Evolutionary conservation across 2,888 invertebrate genomes (phyloP).

Genomic region (Augochlorella aurata): DNA sequence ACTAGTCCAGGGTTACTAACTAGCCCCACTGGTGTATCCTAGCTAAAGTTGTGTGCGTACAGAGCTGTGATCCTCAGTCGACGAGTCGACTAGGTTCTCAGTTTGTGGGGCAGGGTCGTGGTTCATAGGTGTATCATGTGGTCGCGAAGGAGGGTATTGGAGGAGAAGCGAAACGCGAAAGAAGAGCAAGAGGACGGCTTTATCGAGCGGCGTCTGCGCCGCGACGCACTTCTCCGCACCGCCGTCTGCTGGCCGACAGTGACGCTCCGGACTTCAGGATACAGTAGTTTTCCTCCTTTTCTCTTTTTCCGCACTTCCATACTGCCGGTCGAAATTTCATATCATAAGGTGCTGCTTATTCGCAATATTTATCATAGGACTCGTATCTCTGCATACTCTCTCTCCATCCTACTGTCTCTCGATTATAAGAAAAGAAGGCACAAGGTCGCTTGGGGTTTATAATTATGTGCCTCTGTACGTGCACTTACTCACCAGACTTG

Average conservation of each 20-base stretch:
- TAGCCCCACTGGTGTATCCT: conserved; percentile 41
- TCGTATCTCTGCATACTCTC: not conserved
- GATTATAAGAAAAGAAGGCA: not conserved
- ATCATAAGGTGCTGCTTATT: not conserved
- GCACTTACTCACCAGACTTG: conserved; percentile 13
- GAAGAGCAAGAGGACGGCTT: conserved; percentile 61
- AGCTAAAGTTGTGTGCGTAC: conserved; percentile 36
- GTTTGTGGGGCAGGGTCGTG: conserved; percentile 69
- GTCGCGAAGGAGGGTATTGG: conserved; percentile 34
- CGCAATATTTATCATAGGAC: not conserved
- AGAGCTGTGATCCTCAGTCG: conserved; percentile 53
- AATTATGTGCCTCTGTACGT: conserved; percentile 9
- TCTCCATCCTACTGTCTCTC: too few relatives aligned
- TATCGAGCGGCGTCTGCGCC: conserved; percentile 78
- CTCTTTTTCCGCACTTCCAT: not conserved
- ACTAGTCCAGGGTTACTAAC: conserved; percentile 48
- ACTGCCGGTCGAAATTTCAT: not conserved
- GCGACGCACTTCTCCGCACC: not conserved
- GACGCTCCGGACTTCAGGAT: conserved; percentile 11
- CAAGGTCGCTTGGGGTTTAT: conserved; percentile 5
- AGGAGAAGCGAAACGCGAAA: conserved; percentile 39
- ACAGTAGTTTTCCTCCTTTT: conserved; percentile 15
- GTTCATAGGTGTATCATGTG: conserved; percentile 38
- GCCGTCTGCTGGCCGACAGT: conserved; percentile 21
- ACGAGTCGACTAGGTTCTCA: conserved; percentile 62